Base-by-base conservation (phyloP, 2,797 vertebrate species). In the Hybognathus amarus region DNA sequence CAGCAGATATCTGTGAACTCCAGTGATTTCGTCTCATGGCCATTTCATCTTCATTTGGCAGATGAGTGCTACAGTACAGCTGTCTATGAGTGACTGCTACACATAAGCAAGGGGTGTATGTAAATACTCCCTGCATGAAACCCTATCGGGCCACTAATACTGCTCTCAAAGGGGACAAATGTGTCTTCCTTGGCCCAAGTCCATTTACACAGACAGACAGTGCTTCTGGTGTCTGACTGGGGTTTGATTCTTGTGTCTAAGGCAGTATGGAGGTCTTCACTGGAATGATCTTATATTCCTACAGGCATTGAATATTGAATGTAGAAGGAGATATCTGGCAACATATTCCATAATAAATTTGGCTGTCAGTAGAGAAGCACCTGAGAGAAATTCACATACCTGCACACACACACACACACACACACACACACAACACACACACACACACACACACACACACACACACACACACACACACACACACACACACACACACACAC, bases 111-210 rank as follows among this genome's bases (percentile, higher is more conserved):
- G 88, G 83, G 83, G 86, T 27, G 82, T 85, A 92, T 30, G 83
- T 85, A 92, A 88, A 92, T 86, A 69, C 83, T 50, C 79, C 79
- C 38, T 84, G 82, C 85, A 82, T 88, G 87, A 90, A 87, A 89
- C 90, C 92, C 91, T 92, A 93, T 91, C 92, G 93, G 92, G 87
- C 87, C 91, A 93, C 90, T 91, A 92, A 93, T 92, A 86, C 91
- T 64, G 78, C 87, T 91, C 89, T 92, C 91, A 89, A 92, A 93
- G 92, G 89, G 89, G 88, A 87, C 38, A 89, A 88, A 90, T 87
- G 87, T 76, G 79, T 71, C 85, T 90, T 90, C 88, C 56, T 68
- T 89, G 64, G 80, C 73, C 77, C 86, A 88, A 87, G 85, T 88
- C 86, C 89, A 86, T 88, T 91, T 88, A 88, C 45, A 77, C 92